phyloP scores from a whole-genome alignment of 2,888 invertebrate species.

The Nymphalis c-album region DNA sequence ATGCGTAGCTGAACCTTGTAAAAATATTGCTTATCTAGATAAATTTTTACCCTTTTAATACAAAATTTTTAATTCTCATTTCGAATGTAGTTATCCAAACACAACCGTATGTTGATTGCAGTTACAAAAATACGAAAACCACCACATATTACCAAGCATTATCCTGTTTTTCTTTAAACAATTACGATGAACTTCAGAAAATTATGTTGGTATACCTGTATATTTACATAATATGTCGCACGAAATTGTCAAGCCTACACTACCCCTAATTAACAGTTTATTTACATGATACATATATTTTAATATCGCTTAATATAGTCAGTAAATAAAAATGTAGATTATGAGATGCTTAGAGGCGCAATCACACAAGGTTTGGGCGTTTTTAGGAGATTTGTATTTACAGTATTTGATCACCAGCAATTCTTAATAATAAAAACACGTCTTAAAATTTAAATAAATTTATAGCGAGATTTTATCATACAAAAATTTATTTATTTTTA shows the following conservation, averaged over 20 bases:
- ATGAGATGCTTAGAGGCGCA: not conserved
- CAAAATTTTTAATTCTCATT: constrained; percentile 45
- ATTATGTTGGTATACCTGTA: not conserved
- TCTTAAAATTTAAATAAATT: not conserved
- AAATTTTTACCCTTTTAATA: constrained; percentile 53
- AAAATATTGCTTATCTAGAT: constrained; percentile 65
- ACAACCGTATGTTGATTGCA: not conserved
- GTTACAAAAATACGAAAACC: not conserved
- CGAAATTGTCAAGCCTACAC: not conserved
- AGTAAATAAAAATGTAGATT: not conserved
- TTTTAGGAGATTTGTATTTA: not conserved
- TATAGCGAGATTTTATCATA: constrained; percentile 21
- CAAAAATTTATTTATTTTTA: constrained; percentile 12
- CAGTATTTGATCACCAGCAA: constrained; percentile 10
- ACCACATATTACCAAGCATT: constrained; percentile 4
- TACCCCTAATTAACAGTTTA: not conserved
- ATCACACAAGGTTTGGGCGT: not conserved
- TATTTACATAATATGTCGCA: not conserved
- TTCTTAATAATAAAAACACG: constrained; percentile 18
- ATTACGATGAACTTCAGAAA: not conserved
- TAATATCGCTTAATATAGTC: not conserved
- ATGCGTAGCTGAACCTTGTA: constrained; percentile 65
- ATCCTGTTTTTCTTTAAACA: not conserved
- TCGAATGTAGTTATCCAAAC: constrained; percentile 27
- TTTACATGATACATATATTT: not conserved